Evolutionary conservation across 2,797 vertebrate genomes (phyloP), one percentile per base, ranked within the genome.

Genomic region (Leontopithecus rosalia): DNA sequence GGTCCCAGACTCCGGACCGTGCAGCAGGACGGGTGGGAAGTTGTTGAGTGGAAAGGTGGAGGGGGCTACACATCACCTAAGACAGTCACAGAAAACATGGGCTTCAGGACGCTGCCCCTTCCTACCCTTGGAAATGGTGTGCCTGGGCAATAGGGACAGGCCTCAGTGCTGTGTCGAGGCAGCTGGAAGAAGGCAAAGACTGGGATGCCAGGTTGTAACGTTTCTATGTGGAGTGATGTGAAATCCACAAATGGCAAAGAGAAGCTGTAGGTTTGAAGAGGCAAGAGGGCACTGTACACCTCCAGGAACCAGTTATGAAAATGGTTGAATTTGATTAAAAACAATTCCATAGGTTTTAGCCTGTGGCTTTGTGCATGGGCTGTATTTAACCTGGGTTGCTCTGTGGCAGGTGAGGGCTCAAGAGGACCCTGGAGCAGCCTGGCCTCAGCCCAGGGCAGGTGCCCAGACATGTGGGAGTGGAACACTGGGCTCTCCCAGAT

Each of bases 381-480:
- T 96, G 92, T 92, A 82, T 84, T 97, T 82, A 95, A 97, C 94
- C 97, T 96, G 97, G 97, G 95, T 86, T 95, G 81, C 81, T 96
- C 79, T 95, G 89, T 89, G 92, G 89, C 88, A 96, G 86, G 64
- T 89, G 52, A 96, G 96, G 91, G 90, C 94, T 88, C 84, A 46
- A 83, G 58, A 92, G 80, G 43, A 61, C 90, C 96, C 39, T 91
- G 93, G 94, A 97, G 88, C 97, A 98, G 86, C 95, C 97, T 97
- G 92, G 97, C 95, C 96, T 97, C 94, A 95, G 96, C 94, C 97
- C 96, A 95, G 95, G 97, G 73, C 96, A 97, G 96, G 90, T 92
- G 97, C 96, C 97, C 97, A 96, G 85, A 90, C 72, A 76, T 91
- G 80, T 90, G 88, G 88, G 96, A 97, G 91, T 72, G 75, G 87